A percentile compares a stretch with the other conserved stretches of the same genome.
These are phyloP conservation scores for Paratilapia polleni DNA, from an alignment of 2,113 vertebrate genomes.

Conservation along the genomic window DNA sequence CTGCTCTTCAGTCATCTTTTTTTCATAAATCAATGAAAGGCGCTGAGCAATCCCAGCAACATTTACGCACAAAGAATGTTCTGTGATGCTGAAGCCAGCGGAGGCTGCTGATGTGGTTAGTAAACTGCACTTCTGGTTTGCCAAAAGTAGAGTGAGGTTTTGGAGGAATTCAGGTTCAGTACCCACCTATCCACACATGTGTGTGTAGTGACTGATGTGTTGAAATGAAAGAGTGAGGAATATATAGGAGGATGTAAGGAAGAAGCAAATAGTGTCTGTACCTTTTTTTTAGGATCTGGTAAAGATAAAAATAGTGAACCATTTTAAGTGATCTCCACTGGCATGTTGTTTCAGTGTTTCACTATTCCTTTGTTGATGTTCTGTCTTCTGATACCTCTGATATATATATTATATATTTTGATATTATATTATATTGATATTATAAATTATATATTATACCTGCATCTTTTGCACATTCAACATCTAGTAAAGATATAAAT, in stretches of 20 bases:
- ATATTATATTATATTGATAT: too few relatives aligned
- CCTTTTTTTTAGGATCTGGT: background rate
- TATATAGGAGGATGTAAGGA: conserved; percentile 1
- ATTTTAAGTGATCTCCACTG: background rate
- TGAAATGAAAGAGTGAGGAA: conserved; percentile 29
- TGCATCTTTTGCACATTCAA: background rate
- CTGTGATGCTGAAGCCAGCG: conserved; percentile 33
- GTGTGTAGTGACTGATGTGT: conserved; percentile 41
- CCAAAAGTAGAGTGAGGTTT: conserved; percentile 56
- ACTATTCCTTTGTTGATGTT: background rate
- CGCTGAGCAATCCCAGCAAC: conserved; percentile 19
- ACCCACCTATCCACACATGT: conserved; percentile 22
- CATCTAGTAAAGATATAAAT: too few relatives aligned
- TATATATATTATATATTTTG: background rate
- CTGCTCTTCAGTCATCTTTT: background rate
- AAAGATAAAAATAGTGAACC: background rate
- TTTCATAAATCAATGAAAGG: background rate
- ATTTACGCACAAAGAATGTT: conserved; percentile 52
- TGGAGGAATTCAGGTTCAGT: conserved; percentile 48
- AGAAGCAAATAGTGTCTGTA: background rate
- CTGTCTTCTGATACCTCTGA: background rate
- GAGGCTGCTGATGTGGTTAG: conserved; percentile 39
- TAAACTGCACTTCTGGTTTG: conserved; percentile 27
- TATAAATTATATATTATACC: too few relatives aligned
- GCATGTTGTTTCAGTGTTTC: background rate